Evolutionary conservation across 1,140 invertebrate genomes (phyloP), one percentile per base, ranked within the genome.

Genomic region (Bombus picipes): DNA sequence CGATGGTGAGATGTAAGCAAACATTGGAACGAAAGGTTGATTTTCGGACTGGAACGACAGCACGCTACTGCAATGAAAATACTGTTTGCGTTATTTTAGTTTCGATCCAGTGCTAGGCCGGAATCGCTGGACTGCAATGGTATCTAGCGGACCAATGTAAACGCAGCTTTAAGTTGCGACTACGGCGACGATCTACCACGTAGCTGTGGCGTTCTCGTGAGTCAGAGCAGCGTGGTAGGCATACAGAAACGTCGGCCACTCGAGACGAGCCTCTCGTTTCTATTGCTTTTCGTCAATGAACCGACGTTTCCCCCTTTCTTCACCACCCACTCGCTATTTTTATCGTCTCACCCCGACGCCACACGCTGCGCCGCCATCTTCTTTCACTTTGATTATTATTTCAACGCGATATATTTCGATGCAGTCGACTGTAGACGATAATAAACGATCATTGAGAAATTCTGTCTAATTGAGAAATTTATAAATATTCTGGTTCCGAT

Each of bases 201-300:
- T n/a, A 3, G 15, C n/a, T 43, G 71, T 32, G 41, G 39, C 22
- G 59, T 73, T 57, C 22, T 32, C 32, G 41, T 79, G 77, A 79
- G 18, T 79, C 77, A 79, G 37, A 13, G 62, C 59, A 66, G 68
- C 77, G 77, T 66, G 77, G 77, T 34, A 5, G 41, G 77, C 77
- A 66, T 79, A 47, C 77, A 28, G 41, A 79, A 25, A 13, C 28
- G 37, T 25, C 70, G 25, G 53, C 57, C 71, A 82, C 53, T 82
- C 57, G 80, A 82, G 72, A 74, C 74, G 32, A 37, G 34, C 13
- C 34, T 66, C 37, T 59, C 47, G 43, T 41, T 53, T 25, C 72
- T 75, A 78, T 83, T 76, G 83, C 85, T 87, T 88, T 90, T 88
- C 85, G 76, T 90, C 84, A 90, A 90, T 90, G 87, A 88, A 88